Base-by-base conservation (phyloP, 1,140 invertebrate species). In the Macrobrachium nipponense region DNA sequence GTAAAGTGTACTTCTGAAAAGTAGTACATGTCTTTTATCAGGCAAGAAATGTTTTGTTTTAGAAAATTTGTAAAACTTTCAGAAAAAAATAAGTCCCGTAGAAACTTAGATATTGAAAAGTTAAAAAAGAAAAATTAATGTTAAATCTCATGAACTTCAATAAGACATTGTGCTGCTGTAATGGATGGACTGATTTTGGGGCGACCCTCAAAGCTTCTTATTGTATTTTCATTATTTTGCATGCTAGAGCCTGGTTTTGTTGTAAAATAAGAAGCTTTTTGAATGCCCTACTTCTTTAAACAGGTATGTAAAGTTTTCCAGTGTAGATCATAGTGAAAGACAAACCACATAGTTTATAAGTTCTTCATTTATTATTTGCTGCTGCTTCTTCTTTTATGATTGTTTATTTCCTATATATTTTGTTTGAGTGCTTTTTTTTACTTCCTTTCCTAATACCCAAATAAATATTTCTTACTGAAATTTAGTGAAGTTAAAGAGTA, bases 241-340 rank as follows among this genome's bases (percentile, higher is more conserved):
- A 86, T 86, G 83, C 43, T 68, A 61, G 73, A 72, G 83, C 83
- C 79, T 86, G 83, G 60, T 86, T 73, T 75, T 51, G 43, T 75
- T 73, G 20, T 43, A 64, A 73, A 80, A 86, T 86, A 80, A 86
- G 83, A 86, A 86, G 83, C 70, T 86, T 86, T 86, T 58, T 80
- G 77, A 73, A 86, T 86, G 83, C 83, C 83, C 83, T 80, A 78
- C 83, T 86, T 80, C 83, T 80, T 79, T 70, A 23, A 58, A 73
- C 77, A 86, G 83, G 83, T 86, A 86, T 86, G 83, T 86, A 86
- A 85, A 79, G 17, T 61, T 86, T 79, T 51, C 44, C 80, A 76
- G 72, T 66, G 68, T 79, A 72, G 78, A 51, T 85, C 72, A 78
- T 86, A 78, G 80, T 23, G 51, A 23, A 85, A 86, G 83, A 72